These are phyloP conservation scores for Aphidius colemani DNA, from an alignment of 2,888 invertebrate genomes.

Conservation along the genomic window DNA sequence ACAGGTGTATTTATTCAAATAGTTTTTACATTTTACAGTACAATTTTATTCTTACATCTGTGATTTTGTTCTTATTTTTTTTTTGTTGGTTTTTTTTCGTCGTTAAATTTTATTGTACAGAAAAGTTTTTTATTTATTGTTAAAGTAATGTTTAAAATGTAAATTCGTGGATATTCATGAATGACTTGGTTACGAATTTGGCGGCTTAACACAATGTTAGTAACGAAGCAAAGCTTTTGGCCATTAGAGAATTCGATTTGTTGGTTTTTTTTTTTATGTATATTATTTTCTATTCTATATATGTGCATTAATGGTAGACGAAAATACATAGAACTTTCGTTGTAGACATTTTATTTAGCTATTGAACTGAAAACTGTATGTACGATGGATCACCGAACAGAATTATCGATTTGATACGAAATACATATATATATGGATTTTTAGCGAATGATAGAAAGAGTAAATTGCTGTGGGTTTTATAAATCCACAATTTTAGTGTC, in stretches of 20 bases:
- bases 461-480: too few relatives aligned
- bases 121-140: too few relatives aligned
- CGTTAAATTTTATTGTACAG: too few relatives aligned
- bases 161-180: constrained; percentile 39
- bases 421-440: background rate
- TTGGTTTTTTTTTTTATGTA: constrained; percentile 17
- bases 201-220: constrained; percentile 42
- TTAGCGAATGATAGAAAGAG: background rate
- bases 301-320: background rate
- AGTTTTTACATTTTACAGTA: too few relatives aligned
- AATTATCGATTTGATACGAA: constrained; percentile 30
- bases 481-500: too few relatives aligned
- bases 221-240: constrained; percentile 43
- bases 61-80: too few relatives aligned
- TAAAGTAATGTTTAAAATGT: constrained; percentile 29
- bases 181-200: constrained; percentile 37
- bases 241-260: constrained; percentile 44
- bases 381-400: constrained; percentile 32
- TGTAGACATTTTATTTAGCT: constrained; percentile 38
- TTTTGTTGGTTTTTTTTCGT: too few relatives aligned
- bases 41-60: too few relatives aligned
- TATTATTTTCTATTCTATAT: too few relatives aligned
- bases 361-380: constrained; percentile 33
- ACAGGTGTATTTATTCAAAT: too few relatives aligned
- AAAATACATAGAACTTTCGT: background rate